Evolutionary conservation across 2,888 invertebrate species (phyloP).

Genomic region (Heliconius charithonia): DNA sequence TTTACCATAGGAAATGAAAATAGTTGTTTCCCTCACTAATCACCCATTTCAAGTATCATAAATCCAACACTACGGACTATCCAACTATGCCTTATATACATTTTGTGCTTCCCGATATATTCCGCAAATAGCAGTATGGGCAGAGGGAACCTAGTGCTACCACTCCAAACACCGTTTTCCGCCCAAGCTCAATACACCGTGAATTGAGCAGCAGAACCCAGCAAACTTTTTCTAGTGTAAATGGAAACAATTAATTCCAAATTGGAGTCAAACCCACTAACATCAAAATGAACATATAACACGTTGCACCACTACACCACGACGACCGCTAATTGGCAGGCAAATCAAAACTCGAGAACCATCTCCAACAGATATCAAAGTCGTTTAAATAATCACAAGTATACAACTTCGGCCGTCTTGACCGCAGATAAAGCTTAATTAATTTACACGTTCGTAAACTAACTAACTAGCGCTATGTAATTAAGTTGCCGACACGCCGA

Average conservation of each 20-base stretch:
- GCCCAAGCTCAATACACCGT: neutral
- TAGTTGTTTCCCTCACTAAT: no score
- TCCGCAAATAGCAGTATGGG: neutral
- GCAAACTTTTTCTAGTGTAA: no score
- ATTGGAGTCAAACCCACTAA: no score
- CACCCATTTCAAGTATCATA: no score
- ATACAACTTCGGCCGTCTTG: slow-evolving; percentile 41
- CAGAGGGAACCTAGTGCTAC: neutral
- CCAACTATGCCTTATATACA: neutral
- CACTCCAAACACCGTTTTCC: neutral
- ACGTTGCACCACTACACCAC: neutral
- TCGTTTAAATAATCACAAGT: slow-evolving; percentile 34
- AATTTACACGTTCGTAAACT: slow-evolving; percentile 52
- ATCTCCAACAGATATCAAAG: slow-evolving; percentile 12
- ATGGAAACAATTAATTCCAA: no score
- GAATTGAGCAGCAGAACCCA: neutral
- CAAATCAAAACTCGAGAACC: neutral
- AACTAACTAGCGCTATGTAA: slow-evolving; percentile 23
- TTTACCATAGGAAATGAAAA: no score
- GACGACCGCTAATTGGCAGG: neutral
- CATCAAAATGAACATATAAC: neutral
- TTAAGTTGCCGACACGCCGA: slow-evolving; percentile 1
- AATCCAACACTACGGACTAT: neutral
- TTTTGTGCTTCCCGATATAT: neutral
- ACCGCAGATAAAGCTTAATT: slow-evolving; percentile 47